Percentiles rank a stretch among this genome's conserved stretches.
Conservation (phyloP, 92 coral and sea anemone species). For the Porites rus region DNA sequence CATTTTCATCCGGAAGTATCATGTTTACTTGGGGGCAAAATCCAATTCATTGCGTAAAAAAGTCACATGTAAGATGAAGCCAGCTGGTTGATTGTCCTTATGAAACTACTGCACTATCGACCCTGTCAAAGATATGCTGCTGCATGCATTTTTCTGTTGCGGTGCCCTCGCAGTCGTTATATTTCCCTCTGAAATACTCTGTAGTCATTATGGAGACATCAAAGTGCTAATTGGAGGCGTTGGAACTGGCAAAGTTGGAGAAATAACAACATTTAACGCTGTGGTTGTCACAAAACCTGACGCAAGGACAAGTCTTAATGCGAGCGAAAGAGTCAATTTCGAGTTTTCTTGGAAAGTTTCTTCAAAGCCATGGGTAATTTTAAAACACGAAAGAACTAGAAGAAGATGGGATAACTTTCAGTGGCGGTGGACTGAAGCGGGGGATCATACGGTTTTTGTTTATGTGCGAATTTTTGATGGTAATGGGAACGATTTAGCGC, state of each 20-base stretch:
- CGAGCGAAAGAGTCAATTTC: neutral
- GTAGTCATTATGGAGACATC: constrained; percentile 11
- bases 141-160: neutral
- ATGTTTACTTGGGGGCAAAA: too few relatives aligned
- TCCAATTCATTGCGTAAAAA: too few relatives aligned
- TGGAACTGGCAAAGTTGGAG: constrained; percentile 59
- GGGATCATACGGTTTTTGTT: constrained; percentile 23
- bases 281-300: constrained; percentile 18
- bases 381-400: neutral
- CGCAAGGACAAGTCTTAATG: neutral
- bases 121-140: neutral
- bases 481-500: neutral
- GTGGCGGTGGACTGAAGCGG: constrained; percentile 22
- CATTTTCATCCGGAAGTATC: too few relatives aligned
- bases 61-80: neutral
- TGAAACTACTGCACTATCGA: neutral
- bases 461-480: constrained; percentile 5
- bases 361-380: neutral
- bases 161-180: neutral
- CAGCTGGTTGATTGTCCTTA: neutral
- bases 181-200: constrained; percentile 9
- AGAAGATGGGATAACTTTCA: constrained; percentile 4
- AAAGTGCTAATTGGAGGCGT: constrained; percentile 46
- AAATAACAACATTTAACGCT: constrained; percentile 56
- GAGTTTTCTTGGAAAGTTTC: constrained; percentile 34